A percentile compares a stretch with the other conserved stretches of the same genome.
phyloP scores from a whole-genome alignment of 2,113 vertebrate species.

The Xiphorhynchus elegans region DNA sequence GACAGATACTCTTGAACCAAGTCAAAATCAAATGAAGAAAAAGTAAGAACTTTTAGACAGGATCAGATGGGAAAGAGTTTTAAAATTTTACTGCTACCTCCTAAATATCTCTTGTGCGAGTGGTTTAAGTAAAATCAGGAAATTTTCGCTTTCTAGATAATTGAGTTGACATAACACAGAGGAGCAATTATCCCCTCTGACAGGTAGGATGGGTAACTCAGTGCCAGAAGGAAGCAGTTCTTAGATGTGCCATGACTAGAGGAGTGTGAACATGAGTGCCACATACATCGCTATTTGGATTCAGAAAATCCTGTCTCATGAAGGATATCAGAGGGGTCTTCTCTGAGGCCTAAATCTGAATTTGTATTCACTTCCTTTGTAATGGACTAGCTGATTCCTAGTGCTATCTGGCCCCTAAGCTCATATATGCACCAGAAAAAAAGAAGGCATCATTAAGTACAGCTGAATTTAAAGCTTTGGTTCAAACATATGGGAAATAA shows the following conservation, averaged over 20 bases:
- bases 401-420: not conserved
- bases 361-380: not conserved
- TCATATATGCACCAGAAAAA: not conserved
- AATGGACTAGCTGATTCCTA: not conserved
- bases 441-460: not conserved
- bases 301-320: not conserved
- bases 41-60: not conserved
- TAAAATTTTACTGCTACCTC: not conserved
- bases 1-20: not conserved
- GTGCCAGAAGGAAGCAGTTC: not conserved
- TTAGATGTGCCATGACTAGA: not conserved
- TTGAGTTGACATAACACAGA: not conserved
- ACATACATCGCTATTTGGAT: not conserved
- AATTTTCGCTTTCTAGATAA: not conserved
- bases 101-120: not conserved
- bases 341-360: not conserved
- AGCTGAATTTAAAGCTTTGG: not conserved
- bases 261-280: not conserved
- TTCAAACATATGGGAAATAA: not conserved
- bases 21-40: not conserved
- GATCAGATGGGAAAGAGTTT: not conserved
- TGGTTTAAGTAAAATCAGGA: not conserved
- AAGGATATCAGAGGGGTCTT: not conserved
- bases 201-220: not conserved
- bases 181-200: not conserved